phyloP scores from a whole-genome alignment of 2,888 invertebrate species.

The Drosophila anceps region DNA sequence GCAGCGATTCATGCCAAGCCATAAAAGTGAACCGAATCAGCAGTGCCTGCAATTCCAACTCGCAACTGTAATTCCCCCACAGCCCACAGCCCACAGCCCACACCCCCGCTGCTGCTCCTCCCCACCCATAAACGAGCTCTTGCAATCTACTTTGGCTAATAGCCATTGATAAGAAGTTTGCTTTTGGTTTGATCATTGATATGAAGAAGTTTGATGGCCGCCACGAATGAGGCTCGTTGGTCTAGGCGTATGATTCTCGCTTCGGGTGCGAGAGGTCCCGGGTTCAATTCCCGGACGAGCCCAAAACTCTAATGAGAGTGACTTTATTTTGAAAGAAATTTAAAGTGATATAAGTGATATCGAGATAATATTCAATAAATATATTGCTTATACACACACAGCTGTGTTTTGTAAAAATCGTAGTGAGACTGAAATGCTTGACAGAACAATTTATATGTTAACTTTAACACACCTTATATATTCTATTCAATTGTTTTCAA shows the following conservation, averaged over 20 bases:
- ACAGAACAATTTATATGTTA: no score
- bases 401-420: no score
- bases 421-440: no score
- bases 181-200: background rate
- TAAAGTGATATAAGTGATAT: no score
- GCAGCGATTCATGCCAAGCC: conserved; percentile 25
- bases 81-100: background rate
- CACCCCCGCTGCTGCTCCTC: background rate
- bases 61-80: conserved; percentile 9
- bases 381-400: no score
- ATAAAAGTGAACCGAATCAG: conserved; percentile 30
- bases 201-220: rapidly evolving
- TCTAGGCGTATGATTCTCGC: conserved; percentile 83
- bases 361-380: no score
- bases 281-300: conserved; percentile 83
- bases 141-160: background rate
- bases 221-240: conserved; percentile 71
- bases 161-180: background rate
- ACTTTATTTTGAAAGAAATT: no score
- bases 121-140: background rate
- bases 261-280: conserved; percentile 83
- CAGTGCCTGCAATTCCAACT: conserved; percentile 30
- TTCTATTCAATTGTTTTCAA: no score
- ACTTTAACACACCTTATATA: no score
- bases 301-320: conserved; percentile 30